Evolutionary conservation across 2,797 vertebrate genomes (phyloP).

Genomic region (Leuciscus waleckii): DNA sequence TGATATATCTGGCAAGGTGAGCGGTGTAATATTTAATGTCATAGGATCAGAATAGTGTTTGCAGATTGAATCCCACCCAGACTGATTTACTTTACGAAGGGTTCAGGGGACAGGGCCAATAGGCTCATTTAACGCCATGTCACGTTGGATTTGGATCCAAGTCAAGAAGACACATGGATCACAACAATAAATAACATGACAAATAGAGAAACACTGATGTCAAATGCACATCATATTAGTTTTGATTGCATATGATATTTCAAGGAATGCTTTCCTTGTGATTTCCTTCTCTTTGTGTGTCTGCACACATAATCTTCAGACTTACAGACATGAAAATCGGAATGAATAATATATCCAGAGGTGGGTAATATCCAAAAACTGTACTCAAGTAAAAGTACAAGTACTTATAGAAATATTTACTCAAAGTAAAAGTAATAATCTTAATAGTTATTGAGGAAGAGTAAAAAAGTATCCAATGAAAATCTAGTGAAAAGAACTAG

Average conservation of each 20-base stretch:
- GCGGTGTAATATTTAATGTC: slow-evolving; percentile 50
- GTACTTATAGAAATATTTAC: no score
- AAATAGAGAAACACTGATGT: slow-evolving; percentile 10
- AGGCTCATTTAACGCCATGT: slow-evolving; percentile 48
- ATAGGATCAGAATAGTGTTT: slow-evolving; percentile 52
- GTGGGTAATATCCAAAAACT: no score
- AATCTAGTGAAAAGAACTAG: no score
- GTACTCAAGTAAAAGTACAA: neutral
- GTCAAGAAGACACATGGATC: neutral
- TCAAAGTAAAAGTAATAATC: neutral
- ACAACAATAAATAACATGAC: slow-evolving; percentile 16
- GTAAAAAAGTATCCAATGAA: no score
- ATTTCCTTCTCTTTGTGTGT: neutral
- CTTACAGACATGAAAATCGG: neutral
- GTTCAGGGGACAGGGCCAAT: neutral
- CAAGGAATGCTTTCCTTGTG: neutral
- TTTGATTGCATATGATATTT: slow-evolving; percentile 17
- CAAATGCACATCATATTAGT: slow-evolving; percentile 4
- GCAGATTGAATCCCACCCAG: slow-evolving; percentile 54
- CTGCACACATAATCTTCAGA: neutral
- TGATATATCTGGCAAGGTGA: slow-evolving; percentile 55
- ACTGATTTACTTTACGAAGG: slow-evolving; percentile 53
- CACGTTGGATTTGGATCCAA: slow-evolving; percentile 10
- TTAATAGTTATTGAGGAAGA: neutral
- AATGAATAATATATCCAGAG: neutral